phyloP scores from a whole-genome alignment of 2,888 invertebrate genomes.

The Parnassius smintheus region DNA sequence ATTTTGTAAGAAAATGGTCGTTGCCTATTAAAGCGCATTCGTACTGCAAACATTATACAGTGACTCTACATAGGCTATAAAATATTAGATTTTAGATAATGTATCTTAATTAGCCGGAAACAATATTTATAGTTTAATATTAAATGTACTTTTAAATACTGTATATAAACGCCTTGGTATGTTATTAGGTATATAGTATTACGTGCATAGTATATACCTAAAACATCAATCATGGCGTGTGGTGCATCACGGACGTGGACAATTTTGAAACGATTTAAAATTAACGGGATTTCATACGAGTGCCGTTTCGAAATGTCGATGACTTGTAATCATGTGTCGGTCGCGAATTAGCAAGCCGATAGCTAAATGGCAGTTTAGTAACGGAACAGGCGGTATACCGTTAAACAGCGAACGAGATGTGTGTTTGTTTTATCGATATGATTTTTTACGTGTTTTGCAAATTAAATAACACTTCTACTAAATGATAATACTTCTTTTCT shows the following conservation, averaged over 20 bases:
- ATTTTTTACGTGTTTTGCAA: slow-evolving; percentile 1
- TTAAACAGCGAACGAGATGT: slow-evolving; percentile 7
- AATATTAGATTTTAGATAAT: no score
- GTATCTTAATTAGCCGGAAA: no score
- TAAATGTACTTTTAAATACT: no score
- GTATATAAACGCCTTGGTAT: no score
- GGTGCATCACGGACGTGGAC: slow-evolving; percentile 8
- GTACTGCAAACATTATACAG: no score
- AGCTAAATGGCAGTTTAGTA: slow-evolving; percentile 18
- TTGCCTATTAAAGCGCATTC: no score
- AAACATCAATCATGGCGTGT: slow-evolving; percentile 4
- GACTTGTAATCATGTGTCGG: slow-evolving; percentile 29
- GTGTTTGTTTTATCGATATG: slow-evolving; percentile 1
- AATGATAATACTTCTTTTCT: no score
- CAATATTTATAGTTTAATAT: no score
- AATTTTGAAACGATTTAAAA: slow-evolving; percentile 30
- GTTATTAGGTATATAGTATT: neutral
- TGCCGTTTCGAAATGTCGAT: slow-evolving; percentile 33
- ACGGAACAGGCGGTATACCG: slow-evolving; percentile 5
- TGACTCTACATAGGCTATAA: no score
- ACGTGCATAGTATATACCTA: slow-evolving; percentile 1
- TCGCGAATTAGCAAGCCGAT: slow-evolving; percentile 15
- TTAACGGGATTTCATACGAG: slow-evolving; percentile 45
- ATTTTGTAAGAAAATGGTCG: no score
- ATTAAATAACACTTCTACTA: neutral